phyloP scores from a whole-genome alignment of 2,797 vertebrate species.

The Glyptemys insculpta region DNA sequence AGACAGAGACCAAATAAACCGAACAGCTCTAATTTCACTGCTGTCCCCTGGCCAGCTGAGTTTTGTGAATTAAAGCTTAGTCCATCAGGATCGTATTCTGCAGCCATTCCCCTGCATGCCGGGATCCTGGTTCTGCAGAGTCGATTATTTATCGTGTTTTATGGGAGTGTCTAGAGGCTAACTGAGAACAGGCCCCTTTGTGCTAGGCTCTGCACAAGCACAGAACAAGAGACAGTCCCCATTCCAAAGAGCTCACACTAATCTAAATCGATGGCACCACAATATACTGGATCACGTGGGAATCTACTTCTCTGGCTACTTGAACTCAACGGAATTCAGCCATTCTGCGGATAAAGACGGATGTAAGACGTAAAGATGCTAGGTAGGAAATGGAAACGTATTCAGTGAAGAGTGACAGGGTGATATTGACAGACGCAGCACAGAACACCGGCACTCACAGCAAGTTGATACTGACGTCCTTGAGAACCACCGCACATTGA shows the following conservation, averaged over 20 bases:
- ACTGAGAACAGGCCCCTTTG: background rate
- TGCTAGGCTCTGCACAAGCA: background rate
- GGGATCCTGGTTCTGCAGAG: background rate
- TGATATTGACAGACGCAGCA: too few species aligned
- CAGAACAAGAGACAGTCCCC: background rate
- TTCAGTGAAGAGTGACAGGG: background rate
- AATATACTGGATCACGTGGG: accelerated
- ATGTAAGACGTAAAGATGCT: background rate
- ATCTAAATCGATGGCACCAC: background rate
- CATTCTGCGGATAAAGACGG: background rate
- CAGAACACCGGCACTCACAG: background rate
- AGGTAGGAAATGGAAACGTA: background rate
- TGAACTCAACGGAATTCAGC: background rate
- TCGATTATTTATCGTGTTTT: background rate
- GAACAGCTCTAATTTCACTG: background rate
- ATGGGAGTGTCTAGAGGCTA: background rate
- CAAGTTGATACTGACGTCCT: background rate
- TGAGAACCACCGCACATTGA: accelerated
- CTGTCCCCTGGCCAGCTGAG: background rate
- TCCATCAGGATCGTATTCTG: background rate
- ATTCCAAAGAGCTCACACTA: background rate
- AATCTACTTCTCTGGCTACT: background rate
- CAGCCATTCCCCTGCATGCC: too few species aligned
- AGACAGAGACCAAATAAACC: background rate
- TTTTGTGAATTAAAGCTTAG: background rate